A percentile compares a stretch with the other conserved stretches of the same genome.
These are phyloP conservation scores for Kradibia gibbosae DNA, from an alignment of 1,140 invertebrate species.

Conservation along the genomic window DNA sequence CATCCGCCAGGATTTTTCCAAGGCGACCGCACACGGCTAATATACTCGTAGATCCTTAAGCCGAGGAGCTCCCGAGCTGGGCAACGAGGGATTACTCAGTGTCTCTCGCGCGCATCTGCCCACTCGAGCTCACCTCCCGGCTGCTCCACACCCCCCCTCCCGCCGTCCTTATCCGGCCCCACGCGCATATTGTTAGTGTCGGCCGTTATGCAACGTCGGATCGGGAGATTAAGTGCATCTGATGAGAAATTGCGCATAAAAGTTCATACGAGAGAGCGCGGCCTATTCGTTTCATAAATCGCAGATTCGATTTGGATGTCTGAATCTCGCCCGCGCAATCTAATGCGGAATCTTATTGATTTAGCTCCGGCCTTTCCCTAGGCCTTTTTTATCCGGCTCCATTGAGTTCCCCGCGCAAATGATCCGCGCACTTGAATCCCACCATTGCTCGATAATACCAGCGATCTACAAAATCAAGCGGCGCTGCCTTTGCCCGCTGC, in stretches of 20 bases:
- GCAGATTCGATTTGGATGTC: slow-evolving; percentile 11
- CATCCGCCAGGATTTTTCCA: slow-evolving; percentile 20
- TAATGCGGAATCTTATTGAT: slow-evolving; percentile 6
- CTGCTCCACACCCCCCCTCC: background rate
- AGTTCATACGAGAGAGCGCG: background rate
- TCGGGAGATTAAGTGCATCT: slow-evolving; percentile 35
- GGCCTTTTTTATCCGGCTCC: background rate
- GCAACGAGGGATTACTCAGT: slow-evolving; percentile 19
- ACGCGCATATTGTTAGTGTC: slow-evolving; percentile 32
- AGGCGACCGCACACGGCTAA: background rate
- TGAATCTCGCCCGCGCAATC: background rate
- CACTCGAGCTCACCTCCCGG: background rate
- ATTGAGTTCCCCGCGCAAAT: background rate
- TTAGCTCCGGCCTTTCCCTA: background rate
- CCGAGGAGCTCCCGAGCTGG: background rate
- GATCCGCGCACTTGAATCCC: background rate
- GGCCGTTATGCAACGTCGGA: slow-evolving; percentile 28
- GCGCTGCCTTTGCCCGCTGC: background rate
- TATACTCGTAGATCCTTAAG: slow-evolving; percentile 22
- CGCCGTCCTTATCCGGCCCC: background rate
- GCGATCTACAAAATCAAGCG: background rate
- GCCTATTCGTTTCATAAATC: slow-evolving; percentile 26
- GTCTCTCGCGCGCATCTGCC: background rate
- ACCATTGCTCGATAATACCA: background rate
- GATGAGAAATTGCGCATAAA: slow-evolving; percentile 23